Evolutionary conservation across 2,888 invertebrate genomes (phyloP).

Genomic region (Rhagonycha fulva): DNA sequence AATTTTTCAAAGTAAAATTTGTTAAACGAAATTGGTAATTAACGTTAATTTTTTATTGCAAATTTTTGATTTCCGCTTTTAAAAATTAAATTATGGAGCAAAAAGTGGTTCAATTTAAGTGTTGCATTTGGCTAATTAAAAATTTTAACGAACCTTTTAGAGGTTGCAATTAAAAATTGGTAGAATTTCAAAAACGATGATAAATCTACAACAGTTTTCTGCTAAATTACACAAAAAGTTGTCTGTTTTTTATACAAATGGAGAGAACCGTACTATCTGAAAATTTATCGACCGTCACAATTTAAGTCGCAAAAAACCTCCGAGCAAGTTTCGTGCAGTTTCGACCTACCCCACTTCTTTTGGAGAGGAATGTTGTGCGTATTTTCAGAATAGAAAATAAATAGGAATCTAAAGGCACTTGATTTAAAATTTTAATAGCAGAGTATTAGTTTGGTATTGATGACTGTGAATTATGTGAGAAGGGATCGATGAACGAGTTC

Average conservation of each 20-base stretch:
- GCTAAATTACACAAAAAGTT: neutral
- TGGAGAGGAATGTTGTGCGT: neutral
- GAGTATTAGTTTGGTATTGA: slow-evolving; percentile 22
- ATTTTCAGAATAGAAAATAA: neutral
- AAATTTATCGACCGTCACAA: neutral
- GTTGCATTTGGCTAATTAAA: neutral
- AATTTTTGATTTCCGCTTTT: neutral
- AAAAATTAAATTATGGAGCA: neutral
- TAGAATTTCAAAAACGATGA: neutral
- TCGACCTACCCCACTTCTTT: neutral
- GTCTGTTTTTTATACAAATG: neutral
- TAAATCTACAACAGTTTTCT: neutral
- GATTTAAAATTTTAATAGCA: slow-evolving; percentile 1
- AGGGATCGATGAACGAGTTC: slow-evolving; percentile 22
- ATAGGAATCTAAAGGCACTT: neutral
- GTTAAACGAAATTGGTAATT: neutral
- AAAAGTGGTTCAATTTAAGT: neutral
- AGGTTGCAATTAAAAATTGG: neutral
- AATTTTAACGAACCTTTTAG: neutral
- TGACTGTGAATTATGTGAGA: slow-evolving; percentile 32
- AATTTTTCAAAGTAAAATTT: neutral
- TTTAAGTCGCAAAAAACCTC: neutral
- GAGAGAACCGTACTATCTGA: neutral
- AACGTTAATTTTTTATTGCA: neutral
- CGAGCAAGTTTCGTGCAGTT: neutral